phyloP scores from a whole-genome alignment of 1,140 invertebrate species.

The Pogonus chalceus region DNA sequence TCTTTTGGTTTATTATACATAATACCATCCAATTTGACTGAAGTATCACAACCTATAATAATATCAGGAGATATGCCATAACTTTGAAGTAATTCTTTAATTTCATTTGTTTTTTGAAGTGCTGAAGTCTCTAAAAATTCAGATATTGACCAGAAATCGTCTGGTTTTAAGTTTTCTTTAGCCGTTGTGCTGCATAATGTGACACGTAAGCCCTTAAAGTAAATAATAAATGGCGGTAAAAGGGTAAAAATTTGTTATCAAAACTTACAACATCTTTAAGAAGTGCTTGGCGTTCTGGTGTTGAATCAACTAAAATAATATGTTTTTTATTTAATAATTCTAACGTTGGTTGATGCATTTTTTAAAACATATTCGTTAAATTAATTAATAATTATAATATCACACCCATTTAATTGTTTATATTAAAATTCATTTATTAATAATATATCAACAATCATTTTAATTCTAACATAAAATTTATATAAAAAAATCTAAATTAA shows the following conservation, averaged over 20 bases:
- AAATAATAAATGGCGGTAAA: not conserved
- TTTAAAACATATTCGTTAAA: too few relatives aligned
- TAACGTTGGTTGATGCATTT: conserved; percentile 22
- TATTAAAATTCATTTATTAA: too few relatives aligned
- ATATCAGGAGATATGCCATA: conserved; percentile 47
- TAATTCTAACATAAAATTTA: too few relatives aligned
- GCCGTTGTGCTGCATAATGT: conserved; percentile 69
- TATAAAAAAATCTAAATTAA: too few relatives aligned
- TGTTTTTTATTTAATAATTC: conserved; percentile 53
- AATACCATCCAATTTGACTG: conserved; percentile 65
- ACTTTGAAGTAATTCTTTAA: conserved; percentile 52
- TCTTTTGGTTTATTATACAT: conserved; percentile 87
- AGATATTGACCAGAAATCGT: conserved; percentile 41
- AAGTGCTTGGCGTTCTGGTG: conserved; percentile 67
- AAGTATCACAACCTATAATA: conserved; percentile 85
- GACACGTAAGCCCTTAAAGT: conserved; percentile 59
- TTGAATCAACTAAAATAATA: conserved; percentile 72
- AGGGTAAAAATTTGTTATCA: conserved; percentile 11
- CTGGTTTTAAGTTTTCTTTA: conserved; percentile 69
- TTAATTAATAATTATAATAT: too few relatives aligned
- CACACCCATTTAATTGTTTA: too few relatives aligned
- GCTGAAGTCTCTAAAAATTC: conserved; percentile 82
- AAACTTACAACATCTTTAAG: conserved; percentile 62
- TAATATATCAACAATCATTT: too few relatives aligned
- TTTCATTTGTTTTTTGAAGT: conserved; percentile 70